Base-by-base conservation (phyloP, 2,113 vertebrate species). In the Dipodomys stephensi region DNA sequence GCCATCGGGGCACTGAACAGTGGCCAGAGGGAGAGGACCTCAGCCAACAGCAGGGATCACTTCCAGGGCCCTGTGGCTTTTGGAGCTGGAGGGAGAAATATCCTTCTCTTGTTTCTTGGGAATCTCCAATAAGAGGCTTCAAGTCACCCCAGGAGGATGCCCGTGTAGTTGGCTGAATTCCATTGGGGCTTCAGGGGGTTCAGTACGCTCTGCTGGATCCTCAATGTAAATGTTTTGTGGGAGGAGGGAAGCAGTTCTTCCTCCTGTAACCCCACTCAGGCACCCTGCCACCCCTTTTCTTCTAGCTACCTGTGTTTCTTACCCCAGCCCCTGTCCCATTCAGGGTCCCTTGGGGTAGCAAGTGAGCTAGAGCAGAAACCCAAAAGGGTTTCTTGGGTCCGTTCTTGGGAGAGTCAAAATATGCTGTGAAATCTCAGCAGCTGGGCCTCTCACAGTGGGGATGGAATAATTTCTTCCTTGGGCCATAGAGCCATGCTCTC, bases 21-120 rank as follows among this genome's bases (percentile, higher is more conserved):
- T 83, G 88, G 35, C 88, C n/a, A 10, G 92, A 91, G 44, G 19
- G 67, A 83, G 39, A 95, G 62, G 90, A 87, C 74, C 73, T 92
- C 74, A 87, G 60, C 71, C 2, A 2, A 16, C 65, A 8, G 71
- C 65, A 60, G 0, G 19, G 69, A 44, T 72, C 81, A 68, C 35
- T 44, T 79, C 84, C 88, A 77, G 84, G 73, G 64, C 72, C 69
- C 86, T 87, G 76, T 7, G 19, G 39, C 49, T 91, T 88, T 96
- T 57, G 53, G 53, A 57, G 53, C 53, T 57, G 53, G 53, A 57
- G 16, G 15, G 15, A 79, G 90, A 94, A 5, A 35, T 57, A 44
- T 39, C 23, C 69, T 80, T 86, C 57, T 78, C 67, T 90, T 90
- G n/a, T 94, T 16, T 35, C 62, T 32, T n/a, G 82, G 71, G 85